A percentile compares a stretch with the other conserved stretches of the same genome.
These are phyloP conservation scores for Columbina picui DNA, from an alignment of 2,113 vertebrate species.

Conservation along the genomic window DNA sequence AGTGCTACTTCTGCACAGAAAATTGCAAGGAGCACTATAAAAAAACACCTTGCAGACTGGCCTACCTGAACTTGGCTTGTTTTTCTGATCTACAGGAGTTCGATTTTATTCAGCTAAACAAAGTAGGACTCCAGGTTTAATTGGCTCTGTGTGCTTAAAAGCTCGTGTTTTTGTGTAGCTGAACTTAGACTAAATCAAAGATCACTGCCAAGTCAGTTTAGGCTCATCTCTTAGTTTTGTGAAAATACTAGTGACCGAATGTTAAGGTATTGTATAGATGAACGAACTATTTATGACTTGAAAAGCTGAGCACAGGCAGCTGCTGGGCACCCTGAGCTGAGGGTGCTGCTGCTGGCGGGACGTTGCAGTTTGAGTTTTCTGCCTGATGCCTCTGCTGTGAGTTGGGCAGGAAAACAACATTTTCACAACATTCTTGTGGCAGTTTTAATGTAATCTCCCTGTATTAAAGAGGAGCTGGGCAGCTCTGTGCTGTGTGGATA, in stretches of 20 bases:
- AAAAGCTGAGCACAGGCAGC: accelerated
- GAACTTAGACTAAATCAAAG: background rate
- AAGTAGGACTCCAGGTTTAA: background rate
- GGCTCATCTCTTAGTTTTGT: background rate
- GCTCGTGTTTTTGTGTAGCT: background rate
- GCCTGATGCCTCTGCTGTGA: background rate
- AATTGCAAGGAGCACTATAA: background rate
- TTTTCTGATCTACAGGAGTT: background rate
- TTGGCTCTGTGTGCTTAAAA: background rate
- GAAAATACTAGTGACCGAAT: background rate
- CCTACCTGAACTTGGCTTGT: accelerated
- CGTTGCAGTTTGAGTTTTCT: accelerated
- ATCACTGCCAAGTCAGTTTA: background rate
- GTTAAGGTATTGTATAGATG: background rate
- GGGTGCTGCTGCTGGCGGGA: background rate
- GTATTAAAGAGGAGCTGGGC: background rate
- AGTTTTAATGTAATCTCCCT: background rate
- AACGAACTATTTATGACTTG: background rate
- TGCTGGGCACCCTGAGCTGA: background rate
- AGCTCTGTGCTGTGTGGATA: background rate
- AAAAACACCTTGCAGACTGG: background rate
- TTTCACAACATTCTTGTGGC: too few relatives aligned
- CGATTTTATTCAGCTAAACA: background rate
- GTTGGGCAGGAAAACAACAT: too few relatives aligned
- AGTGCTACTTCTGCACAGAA: background rate